Percentiles rank a stretch among this genome's conserved stretches.
phyloP scores from a whole-genome alignment of 2,797 vertebrate genomes.

The Champsocephalus gunnari region DNA sequence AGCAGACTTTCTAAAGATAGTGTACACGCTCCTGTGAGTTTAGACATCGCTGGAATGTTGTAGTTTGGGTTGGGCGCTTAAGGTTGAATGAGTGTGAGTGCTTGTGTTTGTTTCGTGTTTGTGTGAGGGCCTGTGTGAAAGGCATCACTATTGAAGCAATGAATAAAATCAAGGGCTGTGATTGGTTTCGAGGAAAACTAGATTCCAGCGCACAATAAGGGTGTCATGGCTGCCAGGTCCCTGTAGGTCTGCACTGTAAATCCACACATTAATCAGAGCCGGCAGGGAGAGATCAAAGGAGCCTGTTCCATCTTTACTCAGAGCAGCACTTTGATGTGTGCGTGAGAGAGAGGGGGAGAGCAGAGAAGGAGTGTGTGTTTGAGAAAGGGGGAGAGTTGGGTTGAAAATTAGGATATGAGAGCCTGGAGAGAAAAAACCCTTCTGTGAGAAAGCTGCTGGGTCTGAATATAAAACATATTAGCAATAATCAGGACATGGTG shows the following conservation, averaged over 20 bases:
- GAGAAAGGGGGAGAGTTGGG: constrained; percentile 18
- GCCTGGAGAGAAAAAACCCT: constrained; percentile 47
- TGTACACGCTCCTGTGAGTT: constrained; percentile 18
- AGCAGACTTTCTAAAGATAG: constrained; percentile 46
- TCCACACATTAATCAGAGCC: constrained; percentile 90
- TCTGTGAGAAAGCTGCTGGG: constrained; percentile 36
- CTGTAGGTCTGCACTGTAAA: constrained; percentile 88
- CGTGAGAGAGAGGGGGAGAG: neutral
- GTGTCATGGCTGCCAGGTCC: constrained; percentile 82
- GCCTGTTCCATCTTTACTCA: constrained; percentile 85
- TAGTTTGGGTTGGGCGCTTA: constrained; percentile 25
- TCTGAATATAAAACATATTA: constrained; percentile 32
- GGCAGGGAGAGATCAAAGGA: constrained; percentile 90
- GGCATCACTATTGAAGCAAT: constrained; percentile 69
- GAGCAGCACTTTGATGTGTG: constrained; percentile 89
- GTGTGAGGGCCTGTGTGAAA: constrained; percentile 42
- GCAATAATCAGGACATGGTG: constrained; percentile 37
- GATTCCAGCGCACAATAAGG: constrained; percentile 86
- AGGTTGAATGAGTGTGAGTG: constrained; percentile 34
- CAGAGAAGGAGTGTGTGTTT: constrained; percentile 15
- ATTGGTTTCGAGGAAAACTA: constrained; percentile 69
- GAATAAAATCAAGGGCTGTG: constrained; percentile 64
- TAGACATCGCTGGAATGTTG: constrained; percentile 29
- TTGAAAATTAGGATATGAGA: constrained; percentile 64
- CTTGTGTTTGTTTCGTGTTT: constrained; percentile 45